These are phyloP conservation scores for Chlorodrepanis virens DNA, from an alignment of 2,113 vertebrate species.

Conservation along the genomic window DNA sequence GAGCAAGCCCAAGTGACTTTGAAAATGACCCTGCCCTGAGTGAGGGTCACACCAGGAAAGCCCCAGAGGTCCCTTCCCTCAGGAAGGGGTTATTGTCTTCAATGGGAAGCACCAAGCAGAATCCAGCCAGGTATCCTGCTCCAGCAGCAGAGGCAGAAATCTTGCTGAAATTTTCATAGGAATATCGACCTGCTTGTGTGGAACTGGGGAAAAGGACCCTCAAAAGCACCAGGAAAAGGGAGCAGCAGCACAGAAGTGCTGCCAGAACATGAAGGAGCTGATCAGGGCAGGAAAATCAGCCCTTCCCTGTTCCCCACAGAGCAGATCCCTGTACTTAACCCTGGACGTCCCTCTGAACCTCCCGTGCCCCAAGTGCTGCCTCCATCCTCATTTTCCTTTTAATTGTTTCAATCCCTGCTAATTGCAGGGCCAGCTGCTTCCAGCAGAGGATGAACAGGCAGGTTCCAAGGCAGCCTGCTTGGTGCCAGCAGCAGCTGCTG, in stretches of 20 bases:
- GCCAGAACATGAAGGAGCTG: neutral
- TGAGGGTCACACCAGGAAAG: accelerated
- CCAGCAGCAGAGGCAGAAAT: neutral
- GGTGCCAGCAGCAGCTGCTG: slow-evolving; percentile 35
- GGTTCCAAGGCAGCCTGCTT: neutral
- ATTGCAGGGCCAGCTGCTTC: slow-evolving; percentile 15
- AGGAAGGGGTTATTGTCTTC: neutral
- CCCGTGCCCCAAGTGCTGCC: neutral
- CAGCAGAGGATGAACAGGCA: neutral
- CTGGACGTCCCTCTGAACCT: neutral
- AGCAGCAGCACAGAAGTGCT: neutral
- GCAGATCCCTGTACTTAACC: neutral
- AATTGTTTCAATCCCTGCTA: neutral
- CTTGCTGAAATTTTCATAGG: neutral
- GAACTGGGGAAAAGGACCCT: neutral
- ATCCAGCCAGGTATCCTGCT: neutral
- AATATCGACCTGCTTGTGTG: neutral
- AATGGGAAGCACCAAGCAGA: neutral
- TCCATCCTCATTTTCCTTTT: neutral
- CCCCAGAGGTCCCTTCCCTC: neutral
- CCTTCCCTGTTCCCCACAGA: neutral
- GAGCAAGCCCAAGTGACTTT: neutral
- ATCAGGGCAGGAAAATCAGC: neutral
- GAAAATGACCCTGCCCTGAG: neutral
- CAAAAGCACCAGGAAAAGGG: neutral